Base-by-base conservation (phyloP, 2,888 invertebrate genomes). In the Julus scanicus region DNA sequence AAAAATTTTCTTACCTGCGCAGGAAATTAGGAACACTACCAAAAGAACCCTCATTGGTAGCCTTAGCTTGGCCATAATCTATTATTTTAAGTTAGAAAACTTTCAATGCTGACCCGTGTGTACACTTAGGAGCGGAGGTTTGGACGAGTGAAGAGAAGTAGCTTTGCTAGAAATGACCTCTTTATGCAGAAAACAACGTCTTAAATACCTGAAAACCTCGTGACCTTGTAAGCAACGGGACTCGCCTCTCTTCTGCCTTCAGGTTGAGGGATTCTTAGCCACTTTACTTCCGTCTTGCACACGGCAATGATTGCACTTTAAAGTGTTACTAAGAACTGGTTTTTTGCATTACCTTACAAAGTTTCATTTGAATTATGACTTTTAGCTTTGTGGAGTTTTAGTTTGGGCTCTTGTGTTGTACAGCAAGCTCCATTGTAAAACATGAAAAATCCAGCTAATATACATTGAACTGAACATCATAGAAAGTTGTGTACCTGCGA, bases 161-260 rank as follows among this genome's bases (percentile, higher is more conserved):
- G 85, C 85, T 29, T 44, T 20, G 85, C 85, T 44, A 11, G 85
- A 85, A n/a, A 49, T 85, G 85, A 85, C 85, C 85, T 85, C 85
- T 85, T 85, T 85, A 48, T 85, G 44, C 85, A 17, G 85, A 44
- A 48, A 85, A 49, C 85, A 49, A 44, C 85, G 85, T 85, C 49
- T 85, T 85, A 85, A 85, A 85, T 85, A 85, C 85, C 85, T 85
- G 48, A 44, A 85, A 85, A 85, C 85, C 85, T 85, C 85, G 48
- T 85, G 85, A 85, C 85, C 85, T 85, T 85, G 85, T 85, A 85
- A 48, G 44, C 85, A 85, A 85, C 44, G 85, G 85, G 48, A 85
- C 85, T 85, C 80, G 80, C 85, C 85, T 85, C 84, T 48, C 85
- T 49, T 85, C 85, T 85, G 85, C 85, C 85, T 44, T 80, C 37